Conservation (phyloP, 2,888 invertebrate genomes). For the Fabriciana adippe region DNA sequence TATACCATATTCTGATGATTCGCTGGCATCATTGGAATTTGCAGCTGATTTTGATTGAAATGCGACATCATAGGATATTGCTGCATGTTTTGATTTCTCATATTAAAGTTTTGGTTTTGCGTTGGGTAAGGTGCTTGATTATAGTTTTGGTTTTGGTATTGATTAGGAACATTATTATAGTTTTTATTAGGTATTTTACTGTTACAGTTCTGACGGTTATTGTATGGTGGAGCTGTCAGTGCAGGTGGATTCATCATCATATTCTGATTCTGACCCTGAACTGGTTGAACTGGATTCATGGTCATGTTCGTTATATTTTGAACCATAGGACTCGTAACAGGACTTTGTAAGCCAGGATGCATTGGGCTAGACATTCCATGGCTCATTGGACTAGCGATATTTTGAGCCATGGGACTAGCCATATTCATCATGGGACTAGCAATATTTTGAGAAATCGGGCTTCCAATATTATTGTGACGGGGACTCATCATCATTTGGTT, state of each 20-base stretch:
- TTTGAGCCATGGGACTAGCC: constrained; percentile 71
- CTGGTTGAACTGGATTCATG: constrained; percentile 62
- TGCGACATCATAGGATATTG: constrained; percentile 72
- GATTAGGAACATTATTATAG: constrained; percentile 60
- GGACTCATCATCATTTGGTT: constrained; percentile 78
- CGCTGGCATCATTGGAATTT: constrained; percentile 55
- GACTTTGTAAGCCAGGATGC: constrained; percentile 62
- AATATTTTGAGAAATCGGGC: constrained; percentile 57
- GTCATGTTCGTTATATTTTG: constrained; percentile 71
- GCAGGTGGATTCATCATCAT: constrained; percentile 56
- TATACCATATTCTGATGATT: constrained; percentile 58
- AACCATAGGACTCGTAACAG: constrained; percentile 65
- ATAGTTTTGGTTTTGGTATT: constrained; percentile 68
- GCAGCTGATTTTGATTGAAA: constrained; percentile 64
- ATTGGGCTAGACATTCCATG: constrained; percentile 72
- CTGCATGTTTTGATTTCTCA: constrained; percentile 66
- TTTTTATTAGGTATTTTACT: constrained; percentile 62
- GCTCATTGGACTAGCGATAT: constrained; percentile 75
- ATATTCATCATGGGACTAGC: constrained; percentile 71
- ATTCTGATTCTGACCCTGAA: constrained; percentile 52
- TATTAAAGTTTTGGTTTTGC: constrained; percentile 61
- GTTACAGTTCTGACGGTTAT: constrained; percentile 61
- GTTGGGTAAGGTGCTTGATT: constrained; percentile 61
- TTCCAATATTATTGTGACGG: constrained; percentile 64
- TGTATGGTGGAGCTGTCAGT: constrained; percentile 53